phyloP scores from a whole-genome alignment of 2,797 vertebrate genomes.

The Ctenopoma kingsleyae region DNA sequence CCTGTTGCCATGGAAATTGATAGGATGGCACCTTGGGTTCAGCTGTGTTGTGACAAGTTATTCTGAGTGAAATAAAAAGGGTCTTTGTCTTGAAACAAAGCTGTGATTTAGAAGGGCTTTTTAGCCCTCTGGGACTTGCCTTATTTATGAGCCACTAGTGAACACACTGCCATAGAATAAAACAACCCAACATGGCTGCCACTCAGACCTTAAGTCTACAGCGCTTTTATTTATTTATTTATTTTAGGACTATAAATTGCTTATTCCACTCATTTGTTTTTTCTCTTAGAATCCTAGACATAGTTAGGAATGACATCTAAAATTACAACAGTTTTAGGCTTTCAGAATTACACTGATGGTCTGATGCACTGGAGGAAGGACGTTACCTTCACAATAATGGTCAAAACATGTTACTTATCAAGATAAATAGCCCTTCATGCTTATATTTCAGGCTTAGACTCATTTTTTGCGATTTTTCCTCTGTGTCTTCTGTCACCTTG shows the following conservation, averaged over 20 bases:
- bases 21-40: conserved; percentile 51
- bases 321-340: not conserved
- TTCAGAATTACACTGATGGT: conserved; percentile 2
- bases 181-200: conserved; percentile 42
- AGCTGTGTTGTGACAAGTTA: conserved; percentile 69
- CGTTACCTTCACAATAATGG: not conserved
- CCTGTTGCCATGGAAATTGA: conserved; percentile 67
- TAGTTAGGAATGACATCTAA: not conserved
- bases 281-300: not conserved
- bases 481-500: not conserved
- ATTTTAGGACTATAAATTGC: not conserved
- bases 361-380: not conserved
- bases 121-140: conserved; percentile 43
- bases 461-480: not conserved
- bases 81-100: conserved; percentile 60
- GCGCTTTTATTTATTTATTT: conserved; percentile 1
- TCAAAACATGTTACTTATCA: not conserved
- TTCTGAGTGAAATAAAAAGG: conserved; percentile 64
- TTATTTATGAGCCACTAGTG: conserved; percentile 63
- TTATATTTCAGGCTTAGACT: not conserved
- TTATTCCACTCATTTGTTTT: conserved; percentile 3
- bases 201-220: conserved; percentile 33
- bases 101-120: conserved; percentile 44
- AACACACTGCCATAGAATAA: conserved; percentile 36
- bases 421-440: conserved; percentile 2